Conservation (phyloP, 37 sponge, comb jelly and placozoan species). For the Hormiphora californensis region DNA sequence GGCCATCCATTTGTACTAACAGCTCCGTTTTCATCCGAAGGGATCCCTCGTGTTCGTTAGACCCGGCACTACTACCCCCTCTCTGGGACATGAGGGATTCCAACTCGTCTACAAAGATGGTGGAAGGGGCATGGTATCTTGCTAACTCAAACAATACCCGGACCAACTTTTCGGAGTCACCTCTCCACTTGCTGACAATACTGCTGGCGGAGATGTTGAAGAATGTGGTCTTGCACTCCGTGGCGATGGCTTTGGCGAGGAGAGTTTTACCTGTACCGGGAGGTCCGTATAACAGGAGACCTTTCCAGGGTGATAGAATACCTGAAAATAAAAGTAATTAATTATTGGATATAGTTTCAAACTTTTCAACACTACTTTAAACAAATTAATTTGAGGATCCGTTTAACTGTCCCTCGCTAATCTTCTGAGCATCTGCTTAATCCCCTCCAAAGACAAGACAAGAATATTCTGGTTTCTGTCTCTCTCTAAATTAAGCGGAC, state of each 20-base stretch:
- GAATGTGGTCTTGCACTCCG: conserved; percentile 98
- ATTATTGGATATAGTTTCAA: no score
- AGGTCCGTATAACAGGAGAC: conserved; percentile 95
- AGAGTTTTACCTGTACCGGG: conserved; percentile 98
- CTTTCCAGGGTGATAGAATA: conserved; percentile 98
- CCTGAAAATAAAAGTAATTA: not conserved
- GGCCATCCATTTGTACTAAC: conserved; percentile 96
- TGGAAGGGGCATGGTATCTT: conserved; percentile 95
- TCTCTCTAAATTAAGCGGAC: no score
- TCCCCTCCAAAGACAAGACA: no score
- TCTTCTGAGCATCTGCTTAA: no score
- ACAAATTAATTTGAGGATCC: no score
- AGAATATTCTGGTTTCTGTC: no score
- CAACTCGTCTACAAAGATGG: conserved; percentile 97
- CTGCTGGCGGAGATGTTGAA: conserved; percentile 98
- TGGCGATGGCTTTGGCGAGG: conserved; percentile 98
- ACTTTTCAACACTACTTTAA: no score
- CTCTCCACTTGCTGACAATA: conserved; percentile 99
- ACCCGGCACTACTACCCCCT: conserved; percentile 67
- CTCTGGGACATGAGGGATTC: conserved; percentile 94
- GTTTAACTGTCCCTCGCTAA: no score
- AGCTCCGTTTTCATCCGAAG: conserved; percentile 96
- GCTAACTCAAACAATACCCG: conserved; percentile 94
- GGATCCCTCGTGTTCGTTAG: conserved; percentile 89
- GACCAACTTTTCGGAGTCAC: conserved; percentile 97